Conservation (phyloP, 1,140 invertebrate species). For the Phymastichus coffea region DNA sequence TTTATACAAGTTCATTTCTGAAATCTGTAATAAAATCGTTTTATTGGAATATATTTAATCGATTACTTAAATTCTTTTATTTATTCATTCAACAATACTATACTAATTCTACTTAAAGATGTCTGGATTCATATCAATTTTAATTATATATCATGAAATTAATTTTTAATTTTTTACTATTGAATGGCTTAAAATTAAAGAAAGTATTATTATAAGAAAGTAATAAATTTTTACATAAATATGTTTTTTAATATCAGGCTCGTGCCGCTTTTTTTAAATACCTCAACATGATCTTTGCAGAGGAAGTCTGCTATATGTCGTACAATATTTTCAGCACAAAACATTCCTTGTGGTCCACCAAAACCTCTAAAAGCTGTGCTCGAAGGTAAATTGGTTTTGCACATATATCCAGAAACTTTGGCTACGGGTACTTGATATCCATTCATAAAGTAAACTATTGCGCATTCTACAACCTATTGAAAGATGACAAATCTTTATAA, state of each 20-base stretch:
- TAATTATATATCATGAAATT: no score
- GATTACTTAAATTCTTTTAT: background rate
- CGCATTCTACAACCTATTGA: slow-evolving; percentile 69
- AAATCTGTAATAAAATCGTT: slow-evolving; percentile 50
- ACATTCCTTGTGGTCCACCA: slow-evolving; percentile 88
- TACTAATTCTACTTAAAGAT: no score
- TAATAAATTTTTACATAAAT: no score
- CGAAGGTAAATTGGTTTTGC: slow-evolving; percentile 83
- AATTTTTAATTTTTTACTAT: no score
- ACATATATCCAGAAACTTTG: slow-evolving; percentile 67
- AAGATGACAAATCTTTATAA: background rate
- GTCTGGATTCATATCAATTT: no score
- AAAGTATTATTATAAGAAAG: no score
- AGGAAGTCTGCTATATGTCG: slow-evolving; percentile 73
- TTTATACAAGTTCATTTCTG: slow-evolving; percentile 75
- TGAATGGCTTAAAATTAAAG: no score
- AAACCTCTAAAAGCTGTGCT: slow-evolving; percentile 91
- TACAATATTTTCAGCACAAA: slow-evolving; percentile 76
- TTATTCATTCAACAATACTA: background rate
- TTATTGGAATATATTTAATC: no score
- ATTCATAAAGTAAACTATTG: slow-evolving; percentile 78
- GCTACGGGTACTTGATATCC: slow-evolving; percentile 74
- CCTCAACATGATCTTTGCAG: slow-evolving; percentile 55
- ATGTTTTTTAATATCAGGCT: no score
- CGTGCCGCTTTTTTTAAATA: no score